Base-by-base conservation (phyloP, 2,888 invertebrate species). In the Caradrina clavipalpis region DNA sequence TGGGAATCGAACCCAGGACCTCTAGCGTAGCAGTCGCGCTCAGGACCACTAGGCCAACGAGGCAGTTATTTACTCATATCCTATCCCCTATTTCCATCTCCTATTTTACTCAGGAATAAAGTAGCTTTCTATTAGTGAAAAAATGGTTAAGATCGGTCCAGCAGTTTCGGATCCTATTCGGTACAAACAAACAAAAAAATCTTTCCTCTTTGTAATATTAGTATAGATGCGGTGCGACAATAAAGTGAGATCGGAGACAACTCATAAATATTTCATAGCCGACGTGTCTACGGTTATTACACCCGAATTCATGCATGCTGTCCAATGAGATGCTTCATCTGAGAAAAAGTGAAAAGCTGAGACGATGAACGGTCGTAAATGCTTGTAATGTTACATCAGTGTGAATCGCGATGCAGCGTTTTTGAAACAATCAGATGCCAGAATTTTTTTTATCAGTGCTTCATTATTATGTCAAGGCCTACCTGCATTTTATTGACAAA, bases 281-380 rank as follows among this genome's bases (percentile, higher is more conserved):
- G 86, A 88, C 87, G 82, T 84, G 83, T 85, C 80, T 74, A 82
- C 89, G 95, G 94, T 93, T 93, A 90, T 93, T 95, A 92, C 92
- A 91, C 95, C 90, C 90, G 90, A 93, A 93, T 92, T 88, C 90
- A 91, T 90, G 90, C 90, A 90, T 92, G 88, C 85, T 83, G 85
- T 73, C 59, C 80, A 81, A 84, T 69, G 70, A 85, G 85, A 86
- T 82, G 82, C 73, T 59, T 84, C 87, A 84, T 85, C 84, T 83
- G 65, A 79, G 85, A 82, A 88, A 88, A 90, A 90, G 90, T 89
- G 90, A 90, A 90, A 90, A 87, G 83, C 65, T 69, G 64, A 61
- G 73, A 69, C 81, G 74, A 73, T 73, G 70, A 72, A 59, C 69
- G 74, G 65, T 56, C 51, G 56, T 71, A 69, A 69, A 65, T 66